A percentile compares a stretch with the other conserved stretches of the same genome.
Evolutionary conservation across 2,113 vertebrate species (phyloP).

Genomic region (Thinocorus orbignyianus): DNA sequence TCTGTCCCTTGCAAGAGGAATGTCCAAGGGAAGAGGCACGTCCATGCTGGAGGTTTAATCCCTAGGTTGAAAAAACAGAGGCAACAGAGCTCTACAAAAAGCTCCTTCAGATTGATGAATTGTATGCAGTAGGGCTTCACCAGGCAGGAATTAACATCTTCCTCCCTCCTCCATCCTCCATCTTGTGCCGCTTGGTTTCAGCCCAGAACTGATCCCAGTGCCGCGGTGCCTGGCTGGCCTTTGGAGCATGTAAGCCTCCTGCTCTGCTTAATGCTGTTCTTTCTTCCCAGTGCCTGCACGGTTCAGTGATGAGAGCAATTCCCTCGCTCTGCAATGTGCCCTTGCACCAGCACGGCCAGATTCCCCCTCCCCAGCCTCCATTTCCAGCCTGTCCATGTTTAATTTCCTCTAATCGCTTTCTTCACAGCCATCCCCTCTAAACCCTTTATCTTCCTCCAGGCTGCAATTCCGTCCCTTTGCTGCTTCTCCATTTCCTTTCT

Average conservation of each 20-base stretch:
- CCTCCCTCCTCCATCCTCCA: neutral
- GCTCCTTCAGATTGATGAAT: neutral
- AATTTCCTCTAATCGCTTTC: conserved; percentile 8
- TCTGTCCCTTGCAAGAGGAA: neutral
- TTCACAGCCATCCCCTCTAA: neutral
- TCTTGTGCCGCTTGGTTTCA: neutral
- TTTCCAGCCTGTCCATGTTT: neutral
- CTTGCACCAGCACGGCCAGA: neutral
- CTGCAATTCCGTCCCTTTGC: conserved; percentile 14
- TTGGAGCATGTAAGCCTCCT: fast-evolving
- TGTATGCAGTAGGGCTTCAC: neutral
- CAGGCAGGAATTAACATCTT: neutral
- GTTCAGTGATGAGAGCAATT: neutral
- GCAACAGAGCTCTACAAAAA: neutral
- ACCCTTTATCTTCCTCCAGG: conserved; percentile 16
- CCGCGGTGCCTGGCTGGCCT: neutral
- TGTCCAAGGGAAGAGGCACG: neutral
- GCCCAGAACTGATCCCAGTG: neutral
- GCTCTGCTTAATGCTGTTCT: neutral
- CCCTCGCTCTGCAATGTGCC: neutral
- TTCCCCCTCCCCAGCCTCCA: neutral
- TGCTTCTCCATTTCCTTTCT: neutral
- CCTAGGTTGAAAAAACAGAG: neutral
- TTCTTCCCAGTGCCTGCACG: neutral
- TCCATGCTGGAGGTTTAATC: fast-evolving